phyloP scores from a whole-genome alignment of 2,113 vertebrate species.

The Zosterops hypoxanthus region DNA sequence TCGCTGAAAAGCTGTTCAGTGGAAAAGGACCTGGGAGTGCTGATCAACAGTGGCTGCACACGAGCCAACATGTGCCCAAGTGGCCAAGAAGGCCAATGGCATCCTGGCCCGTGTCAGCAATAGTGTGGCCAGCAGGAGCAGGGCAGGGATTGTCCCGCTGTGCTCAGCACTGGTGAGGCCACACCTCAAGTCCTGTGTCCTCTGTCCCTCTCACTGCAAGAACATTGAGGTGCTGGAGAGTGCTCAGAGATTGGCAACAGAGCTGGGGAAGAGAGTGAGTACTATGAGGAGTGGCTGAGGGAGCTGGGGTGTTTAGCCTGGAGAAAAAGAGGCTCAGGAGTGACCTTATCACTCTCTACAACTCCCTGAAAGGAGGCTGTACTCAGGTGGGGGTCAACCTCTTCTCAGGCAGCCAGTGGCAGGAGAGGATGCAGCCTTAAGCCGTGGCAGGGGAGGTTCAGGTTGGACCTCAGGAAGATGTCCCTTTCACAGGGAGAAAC shows the following conservation, averaged over 20 bases:
- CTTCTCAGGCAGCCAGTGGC: background rate
- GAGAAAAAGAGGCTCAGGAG: background rate
- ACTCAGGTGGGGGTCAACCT: background rate
- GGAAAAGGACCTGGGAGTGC: background rate
- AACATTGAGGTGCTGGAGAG: rapidly evolving
- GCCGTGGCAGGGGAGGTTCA: background rate
- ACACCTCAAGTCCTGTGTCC: rapidly evolving
- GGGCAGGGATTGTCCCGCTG: rapidly evolving
- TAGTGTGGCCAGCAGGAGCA: background rate
- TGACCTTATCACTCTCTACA: background rate
- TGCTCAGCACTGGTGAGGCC: rapidly evolving
- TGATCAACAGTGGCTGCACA: background rate
- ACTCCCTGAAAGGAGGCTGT: background rate
- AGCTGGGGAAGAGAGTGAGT: background rate
- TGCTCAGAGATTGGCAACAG: background rate
- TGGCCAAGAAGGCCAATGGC: background rate
- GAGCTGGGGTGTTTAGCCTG: background rate
- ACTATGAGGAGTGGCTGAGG: background rate
- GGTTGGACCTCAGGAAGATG: background rate
- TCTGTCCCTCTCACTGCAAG: background rate
- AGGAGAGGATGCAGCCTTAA: background rate
- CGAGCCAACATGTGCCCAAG: rapidly evolving
- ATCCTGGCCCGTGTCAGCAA: background rate
- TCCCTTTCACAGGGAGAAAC: background rate
- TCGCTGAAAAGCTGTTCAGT: background rate